Percentiles rank a stretch among this genome's conserved stretches.
These are phyloP conservation scores for Rhaphigaster nebulosa DNA, from an alignment of 2,888 invertebrate genomes.

Conservation along the genomic window DNA sequence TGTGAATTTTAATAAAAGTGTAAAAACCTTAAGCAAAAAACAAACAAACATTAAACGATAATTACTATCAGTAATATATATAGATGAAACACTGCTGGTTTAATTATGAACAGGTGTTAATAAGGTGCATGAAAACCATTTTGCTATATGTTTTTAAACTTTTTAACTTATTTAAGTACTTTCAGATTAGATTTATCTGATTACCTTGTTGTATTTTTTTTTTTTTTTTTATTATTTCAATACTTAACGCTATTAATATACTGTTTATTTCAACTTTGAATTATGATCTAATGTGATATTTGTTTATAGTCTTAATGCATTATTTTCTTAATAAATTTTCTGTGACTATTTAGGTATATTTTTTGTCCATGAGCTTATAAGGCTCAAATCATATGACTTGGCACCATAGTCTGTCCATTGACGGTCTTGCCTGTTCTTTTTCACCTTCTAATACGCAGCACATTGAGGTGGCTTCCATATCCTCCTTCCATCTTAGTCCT, in stretches of 20 bases:
- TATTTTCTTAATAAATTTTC: conserved; percentile 35
- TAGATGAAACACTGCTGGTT: neutral
- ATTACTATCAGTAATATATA: neutral
- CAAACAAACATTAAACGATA: neutral
- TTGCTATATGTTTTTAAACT: neutral
- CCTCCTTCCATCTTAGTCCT: no score
- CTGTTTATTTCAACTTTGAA: conserved; percentile 16
- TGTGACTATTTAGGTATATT: neutral
- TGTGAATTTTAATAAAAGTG: neutral
- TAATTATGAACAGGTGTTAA: neutral
- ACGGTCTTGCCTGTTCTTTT: no score
- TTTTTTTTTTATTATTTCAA: neutral
- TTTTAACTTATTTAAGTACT: neutral
- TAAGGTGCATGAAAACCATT: neutral
- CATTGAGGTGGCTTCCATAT: no score
- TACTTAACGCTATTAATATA: conserved; percentile 26
- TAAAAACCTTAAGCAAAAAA: neutral
- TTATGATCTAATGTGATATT: conserved; percentile 35
- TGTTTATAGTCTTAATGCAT: conserved; percentile 27
- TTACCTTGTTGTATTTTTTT: neutral
- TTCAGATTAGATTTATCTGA: conserved; percentile 19
- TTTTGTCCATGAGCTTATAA: neutral
- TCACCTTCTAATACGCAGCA: no score
- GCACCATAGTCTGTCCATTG: neutral
- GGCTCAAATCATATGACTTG: neutral